Percentiles rank a stretch among this genome's conserved stretches.
Conservation (phyloP, 2,888 invertebrate genomes). For the Epinotia bilunana region DNA sequence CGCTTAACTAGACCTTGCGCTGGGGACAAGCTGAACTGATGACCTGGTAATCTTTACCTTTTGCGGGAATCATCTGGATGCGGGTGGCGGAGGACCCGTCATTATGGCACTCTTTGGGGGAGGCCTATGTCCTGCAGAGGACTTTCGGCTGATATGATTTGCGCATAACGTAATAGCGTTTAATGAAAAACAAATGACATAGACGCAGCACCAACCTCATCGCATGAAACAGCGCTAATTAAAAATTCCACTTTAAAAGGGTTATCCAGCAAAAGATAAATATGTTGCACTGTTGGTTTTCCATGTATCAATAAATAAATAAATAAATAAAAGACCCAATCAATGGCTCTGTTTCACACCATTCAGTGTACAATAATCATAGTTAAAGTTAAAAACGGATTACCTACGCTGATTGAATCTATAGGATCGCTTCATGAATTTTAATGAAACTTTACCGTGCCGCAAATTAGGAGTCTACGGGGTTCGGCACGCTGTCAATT, state of each 20-base stretch:
- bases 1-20: too few species aligned
- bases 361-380: slow-evolving; percentile 4
- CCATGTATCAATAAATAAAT: too few species aligned
- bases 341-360: neutral
- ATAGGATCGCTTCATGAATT: slow-evolving; percentile 31
- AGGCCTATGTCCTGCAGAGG: too few species aligned
- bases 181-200: neutral
- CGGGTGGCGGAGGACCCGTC: too few species aligned
- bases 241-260: neutral
- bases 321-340: too few species aligned
- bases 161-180: too few species aligned
- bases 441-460: slow-evolving; percentile 25
- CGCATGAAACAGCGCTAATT: neutral
- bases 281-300: too few species aligned
- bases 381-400: slow-evolving; percentile 24
- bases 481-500: slow-evolving; percentile 13
- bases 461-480: slow-evolving; percentile 12
- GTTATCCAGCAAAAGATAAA: neutral
- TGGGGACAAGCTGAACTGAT: too few species aligned
- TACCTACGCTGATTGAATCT: slow-evolving; percentile 21
- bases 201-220: neutral
- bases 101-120: too few species aligned
- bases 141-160: too few species aligned
- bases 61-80: too few species aligned
- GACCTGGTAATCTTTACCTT: too few species aligned